Conservation (phyloP, 2,113 vertebrate species). For the Spilogale gracilis region DNA sequence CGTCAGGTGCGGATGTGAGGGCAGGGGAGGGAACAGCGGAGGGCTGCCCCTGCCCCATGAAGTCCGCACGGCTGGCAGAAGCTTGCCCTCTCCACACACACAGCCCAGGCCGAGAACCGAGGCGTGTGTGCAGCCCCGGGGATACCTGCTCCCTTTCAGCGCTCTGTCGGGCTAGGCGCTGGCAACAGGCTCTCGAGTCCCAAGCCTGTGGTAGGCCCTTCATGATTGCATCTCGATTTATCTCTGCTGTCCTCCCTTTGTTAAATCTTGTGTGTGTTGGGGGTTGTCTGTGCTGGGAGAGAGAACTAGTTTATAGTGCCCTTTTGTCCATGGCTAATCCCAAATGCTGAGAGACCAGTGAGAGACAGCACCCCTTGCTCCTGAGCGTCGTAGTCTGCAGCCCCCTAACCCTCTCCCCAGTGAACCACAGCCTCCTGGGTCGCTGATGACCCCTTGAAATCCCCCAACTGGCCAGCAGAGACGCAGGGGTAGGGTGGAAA, state of each 20-base stretch:
- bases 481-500: background rate
- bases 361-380: too few relatives aligned
- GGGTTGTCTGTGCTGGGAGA: background rate
- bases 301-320: background rate
- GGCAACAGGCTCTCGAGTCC: background rate
- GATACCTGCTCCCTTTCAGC: background rate
- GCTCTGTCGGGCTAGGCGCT: background rate
- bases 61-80: background rate
- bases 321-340: background rate
- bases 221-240: background rate
- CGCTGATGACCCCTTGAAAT: background rate
- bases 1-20: background rate
- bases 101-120: background rate
- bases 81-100: fast-evolving
- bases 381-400: too few relatives aligned
- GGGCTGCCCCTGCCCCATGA: background rate
- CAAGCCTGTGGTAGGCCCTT: background rate
- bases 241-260: background rate
- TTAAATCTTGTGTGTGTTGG: background rate
- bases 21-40: background rate
- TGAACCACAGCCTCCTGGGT: background rate
- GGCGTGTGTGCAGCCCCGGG: background rate
- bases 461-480: too few relatives aligned
- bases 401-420: background rate
- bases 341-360: background rate